These are phyloP conservation scores for Taphrorychus bicolor DNA, from an alignment of 2,888 invertebrate genomes.

Conservation along the genomic window DNA sequence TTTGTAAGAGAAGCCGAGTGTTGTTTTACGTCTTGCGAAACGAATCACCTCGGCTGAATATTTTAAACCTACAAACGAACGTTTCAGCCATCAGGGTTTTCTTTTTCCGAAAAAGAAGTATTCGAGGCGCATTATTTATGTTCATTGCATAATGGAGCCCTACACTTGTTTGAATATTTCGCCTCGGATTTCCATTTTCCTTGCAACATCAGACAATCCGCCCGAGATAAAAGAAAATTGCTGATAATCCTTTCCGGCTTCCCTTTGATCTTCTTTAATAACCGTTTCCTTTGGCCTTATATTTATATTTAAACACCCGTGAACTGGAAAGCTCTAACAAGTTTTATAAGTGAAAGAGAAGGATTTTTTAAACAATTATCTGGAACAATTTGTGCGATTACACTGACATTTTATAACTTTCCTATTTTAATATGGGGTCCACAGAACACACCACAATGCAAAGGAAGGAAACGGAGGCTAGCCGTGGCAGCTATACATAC, in stretches of 20 bases:
- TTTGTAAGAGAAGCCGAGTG: no score
- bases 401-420: not conserved
- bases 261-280: constrained; percentile 12
- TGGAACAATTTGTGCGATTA: not conserved
- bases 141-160: constrained; percentile 1
- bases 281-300: constrained; percentile 6
- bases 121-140: constrained; percentile 1
- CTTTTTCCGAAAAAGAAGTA: not conserved
- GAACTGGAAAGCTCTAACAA: not conserved
- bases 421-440: not conserved
- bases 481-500: constrained; percentile 3
- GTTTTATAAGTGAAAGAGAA: not conserved
- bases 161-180: constrained; percentile 10
- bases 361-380: not conserved
- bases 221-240: constrained; percentile 9
- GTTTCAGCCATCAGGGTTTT: not conserved
- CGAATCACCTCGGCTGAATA: not conserved
- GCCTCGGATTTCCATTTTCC: constrained; percentile 8
- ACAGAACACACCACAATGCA: constrained; percentile 6
- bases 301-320: constrained; percentile 10
- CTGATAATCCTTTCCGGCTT: constrained; percentile 9
- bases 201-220: constrained; percentile 9
- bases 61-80: not conserved
- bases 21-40: not conserved
- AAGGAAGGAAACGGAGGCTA: constrained; percentile 10